Conservation (phyloP, 2,797 vertebrate species). For the Nyctibius grandis region DNA sequence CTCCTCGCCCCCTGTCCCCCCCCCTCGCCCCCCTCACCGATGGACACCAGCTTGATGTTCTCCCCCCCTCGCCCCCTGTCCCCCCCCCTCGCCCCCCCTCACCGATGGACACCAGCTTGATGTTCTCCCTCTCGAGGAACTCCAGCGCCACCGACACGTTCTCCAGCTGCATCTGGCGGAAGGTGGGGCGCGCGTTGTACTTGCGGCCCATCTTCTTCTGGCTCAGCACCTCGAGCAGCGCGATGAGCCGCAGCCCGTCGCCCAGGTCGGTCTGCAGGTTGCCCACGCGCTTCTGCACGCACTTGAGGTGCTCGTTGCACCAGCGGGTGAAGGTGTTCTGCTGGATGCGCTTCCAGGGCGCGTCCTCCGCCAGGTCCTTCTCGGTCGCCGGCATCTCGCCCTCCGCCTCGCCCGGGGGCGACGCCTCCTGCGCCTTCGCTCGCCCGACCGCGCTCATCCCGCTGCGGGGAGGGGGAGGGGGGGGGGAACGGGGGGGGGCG, state of each 20-base stretch:
- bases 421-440: slow-evolving; percentile 52
- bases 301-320: slow-evolving; percentile 94
- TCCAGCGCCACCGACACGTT: slow-evolving; percentile 91
- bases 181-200: slow-evolving; percentile 89
- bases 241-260: slow-evolving; percentile 90
- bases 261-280: slow-evolving; percentile 90
- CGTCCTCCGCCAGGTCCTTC: slow-evolving; percentile 94
- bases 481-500: no score
- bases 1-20: no score
- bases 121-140: slow-evolving; percentile 90
- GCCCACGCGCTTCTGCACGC: slow-evolving; percentile 83
- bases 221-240: slow-evolving; percentile 88
- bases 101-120: no score
- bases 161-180: slow-evolving; percentile 93
- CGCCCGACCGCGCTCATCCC: neutral
- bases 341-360: slow-evolving; percentile 95
- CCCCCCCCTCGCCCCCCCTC: neutral
- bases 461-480: no score
- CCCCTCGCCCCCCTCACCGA: no score
- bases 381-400: slow-evolving; percentile 90
- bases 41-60: no score
- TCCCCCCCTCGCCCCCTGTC: no score
- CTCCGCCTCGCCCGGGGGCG: no score
- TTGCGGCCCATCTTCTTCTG: slow-evolving; percentile 94
- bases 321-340: slow-evolving; percentile 95